Conservation (phyloP, 1,140 invertebrate genomes). For the Pseudomyrmex pallidus region DNA sequence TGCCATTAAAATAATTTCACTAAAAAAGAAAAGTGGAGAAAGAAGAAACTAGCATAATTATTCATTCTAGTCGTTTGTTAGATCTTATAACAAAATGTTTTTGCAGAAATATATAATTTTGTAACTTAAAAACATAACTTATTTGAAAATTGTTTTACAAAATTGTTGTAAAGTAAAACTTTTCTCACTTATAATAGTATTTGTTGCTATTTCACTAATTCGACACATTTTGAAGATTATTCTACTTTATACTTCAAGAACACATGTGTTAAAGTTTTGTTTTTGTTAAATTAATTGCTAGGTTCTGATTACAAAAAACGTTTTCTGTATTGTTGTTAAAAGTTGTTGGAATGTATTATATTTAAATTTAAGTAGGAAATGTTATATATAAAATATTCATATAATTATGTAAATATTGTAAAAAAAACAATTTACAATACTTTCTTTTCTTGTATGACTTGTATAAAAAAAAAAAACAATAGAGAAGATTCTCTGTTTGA, state of each 20-base stretch:
- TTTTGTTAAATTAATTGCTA: not conserved
- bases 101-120: not conserved
- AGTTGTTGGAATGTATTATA: not conserved
- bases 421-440: not conserved
- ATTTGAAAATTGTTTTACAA: too few relatives aligned
- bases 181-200: too few relatives aligned
- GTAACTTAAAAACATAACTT: not conserved
- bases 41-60: not conserved
- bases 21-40: not conserved
- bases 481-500: not conserved
- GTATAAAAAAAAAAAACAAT: not conserved
- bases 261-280: not conserved
- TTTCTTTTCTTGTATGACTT: conserved; percentile 9
- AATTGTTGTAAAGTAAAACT: too few relatives aligned
- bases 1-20: conserved; percentile 31
- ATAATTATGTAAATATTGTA: conserved; percentile 4
- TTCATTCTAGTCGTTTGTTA: conserved; percentile 47
- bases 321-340: not conserved
- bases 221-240: not conserved
- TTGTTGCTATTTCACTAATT: conserved; percentile 12
- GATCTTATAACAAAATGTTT: conserved; percentile 24
- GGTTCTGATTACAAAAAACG: not conserved
- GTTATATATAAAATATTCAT: conserved; percentile 12
- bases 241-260: conserved; percentile 8
- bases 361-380: not conserved